Evolutionary conservation across 2,113 vertebrate species (phyloP).

Genomic region (Lepisosteus oculatus): DNA sequence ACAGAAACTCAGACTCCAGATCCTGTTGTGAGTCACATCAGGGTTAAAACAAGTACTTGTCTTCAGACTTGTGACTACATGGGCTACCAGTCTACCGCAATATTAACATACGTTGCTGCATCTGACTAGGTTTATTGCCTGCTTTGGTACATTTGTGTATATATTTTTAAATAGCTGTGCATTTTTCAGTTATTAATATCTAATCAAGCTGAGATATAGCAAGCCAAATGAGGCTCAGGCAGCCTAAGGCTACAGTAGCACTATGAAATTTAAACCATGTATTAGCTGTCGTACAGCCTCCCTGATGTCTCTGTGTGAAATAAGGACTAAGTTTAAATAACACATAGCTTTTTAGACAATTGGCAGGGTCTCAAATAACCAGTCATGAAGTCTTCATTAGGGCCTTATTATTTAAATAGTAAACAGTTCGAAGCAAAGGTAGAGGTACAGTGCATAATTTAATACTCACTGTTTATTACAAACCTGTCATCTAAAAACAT

Average conservation of each 20-base stretch:
- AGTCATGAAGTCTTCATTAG: constrained; percentile 15
- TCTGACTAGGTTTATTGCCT: constrained; percentile 25
- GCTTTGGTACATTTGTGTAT: neutral
- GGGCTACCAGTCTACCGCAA: constrained; percentile 44
- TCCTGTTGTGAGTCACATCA: constrained; percentile 50
- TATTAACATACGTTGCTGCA: constrained; percentile 35
- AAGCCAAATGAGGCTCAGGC: constrained; percentile 65
- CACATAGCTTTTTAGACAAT: neutral
- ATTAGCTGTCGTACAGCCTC: constrained; percentile 30
- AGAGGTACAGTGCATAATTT: neutral
- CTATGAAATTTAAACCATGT: constrained; percentile 63
- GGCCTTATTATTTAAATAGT: constrained; percentile 28
- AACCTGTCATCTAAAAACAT: no score
- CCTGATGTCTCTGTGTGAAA: constrained; percentile 29
- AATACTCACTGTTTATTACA: neutral
- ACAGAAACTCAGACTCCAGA: constrained; percentile 31
- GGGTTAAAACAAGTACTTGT: constrained; percentile 54
- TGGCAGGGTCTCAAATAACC: neutral
- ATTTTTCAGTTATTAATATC: constrained; percentile 42
- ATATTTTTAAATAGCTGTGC: constrained; percentile 23
- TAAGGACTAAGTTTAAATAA: constrained; percentile 1
- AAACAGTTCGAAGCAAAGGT: neutral
- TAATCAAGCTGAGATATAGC: constrained; percentile 43
- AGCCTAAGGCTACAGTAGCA: constrained; percentile 55
- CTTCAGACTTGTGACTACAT: constrained; percentile 18